Evolutionary conservation across 2,888 invertebrate species (phyloP).

Genomic region (Saturnia pavonia): DNA sequence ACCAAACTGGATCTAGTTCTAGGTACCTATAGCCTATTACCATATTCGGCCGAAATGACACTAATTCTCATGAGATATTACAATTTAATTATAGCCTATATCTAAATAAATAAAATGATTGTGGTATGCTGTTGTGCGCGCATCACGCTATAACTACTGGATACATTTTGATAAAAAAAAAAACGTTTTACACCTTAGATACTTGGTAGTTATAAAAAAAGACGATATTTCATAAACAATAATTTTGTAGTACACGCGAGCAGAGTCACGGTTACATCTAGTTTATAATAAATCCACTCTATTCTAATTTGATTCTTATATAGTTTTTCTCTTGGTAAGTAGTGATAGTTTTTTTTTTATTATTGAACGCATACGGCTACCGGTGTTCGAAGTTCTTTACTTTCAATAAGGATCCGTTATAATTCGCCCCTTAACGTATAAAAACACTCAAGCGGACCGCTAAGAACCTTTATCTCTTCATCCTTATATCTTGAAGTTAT

Average conservation of each 20-base stretch:
- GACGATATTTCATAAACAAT: too few relatives aligned
- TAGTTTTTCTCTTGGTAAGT: neutral
- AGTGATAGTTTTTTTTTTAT: neutral
- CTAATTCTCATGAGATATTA: too few relatives aligned
- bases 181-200: too few relatives aligned
- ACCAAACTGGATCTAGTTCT: too few relatives aligned
- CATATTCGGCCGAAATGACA: neutral
- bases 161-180: too few relatives aligned
- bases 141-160: too few relatives aligned
- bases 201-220: too few relatives aligned
- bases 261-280: too few relatives aligned
- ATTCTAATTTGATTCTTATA: neutral
- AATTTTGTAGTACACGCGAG: too few relatives aligned
- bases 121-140: too few relatives aligned
- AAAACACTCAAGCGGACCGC: constrained; percentile 36
- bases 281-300: neutral
- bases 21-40: neutral
- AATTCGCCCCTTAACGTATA: constrained; percentile 51
- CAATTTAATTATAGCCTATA: neutral
- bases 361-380: constrained; percentile 49
- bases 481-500: constrained; percentile 28
- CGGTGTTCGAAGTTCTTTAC: constrained; percentile 48
- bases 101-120: too few relatives aligned
- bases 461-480: constrained; percentile 39
- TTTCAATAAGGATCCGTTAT: constrained; percentile 43